These are phyloP conservation scores for Trilocha varians DNA, from an alignment of 2,888 invertebrate genomes.

Conservation along the genomic window DNA sequence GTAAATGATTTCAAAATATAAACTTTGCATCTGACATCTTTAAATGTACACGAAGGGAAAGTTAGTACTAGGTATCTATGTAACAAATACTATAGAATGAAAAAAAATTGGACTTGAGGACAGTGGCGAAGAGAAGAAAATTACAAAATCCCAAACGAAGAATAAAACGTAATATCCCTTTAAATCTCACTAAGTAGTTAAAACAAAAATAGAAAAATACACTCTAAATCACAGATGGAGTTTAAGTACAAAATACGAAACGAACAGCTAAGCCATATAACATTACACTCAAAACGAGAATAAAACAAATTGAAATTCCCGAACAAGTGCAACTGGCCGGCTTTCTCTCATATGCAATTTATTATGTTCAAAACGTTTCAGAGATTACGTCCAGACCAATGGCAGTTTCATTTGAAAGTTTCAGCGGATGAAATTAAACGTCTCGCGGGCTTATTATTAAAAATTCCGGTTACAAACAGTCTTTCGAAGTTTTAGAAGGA, in stretches of 20 bases:
- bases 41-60: no score
- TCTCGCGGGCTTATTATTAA: not conserved
- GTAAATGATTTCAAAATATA: no score
- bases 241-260: not conserved
- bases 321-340: not conserved
- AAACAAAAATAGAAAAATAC: no score
- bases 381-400: not conserved
- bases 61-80: no score
- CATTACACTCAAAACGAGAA: not conserved
- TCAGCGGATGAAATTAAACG: not conserved
- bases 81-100: no score
- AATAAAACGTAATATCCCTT: no score
- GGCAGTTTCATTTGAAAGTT: not conserved
- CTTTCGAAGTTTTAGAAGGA: not conserved
- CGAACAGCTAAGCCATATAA: not conserved
- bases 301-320: not conserved
- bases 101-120: no score
- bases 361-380: not conserved
- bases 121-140: no score
- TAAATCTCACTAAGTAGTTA: no score
- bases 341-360: not conserved
- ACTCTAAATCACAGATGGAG: no score
- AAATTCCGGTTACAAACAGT: not conserved
- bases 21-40: no score
- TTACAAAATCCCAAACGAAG: no score